Evolutionary conservation across 2,888 invertebrate genomes (phyloP).

Genomic region (Drosophila stalkeri): DNA sequence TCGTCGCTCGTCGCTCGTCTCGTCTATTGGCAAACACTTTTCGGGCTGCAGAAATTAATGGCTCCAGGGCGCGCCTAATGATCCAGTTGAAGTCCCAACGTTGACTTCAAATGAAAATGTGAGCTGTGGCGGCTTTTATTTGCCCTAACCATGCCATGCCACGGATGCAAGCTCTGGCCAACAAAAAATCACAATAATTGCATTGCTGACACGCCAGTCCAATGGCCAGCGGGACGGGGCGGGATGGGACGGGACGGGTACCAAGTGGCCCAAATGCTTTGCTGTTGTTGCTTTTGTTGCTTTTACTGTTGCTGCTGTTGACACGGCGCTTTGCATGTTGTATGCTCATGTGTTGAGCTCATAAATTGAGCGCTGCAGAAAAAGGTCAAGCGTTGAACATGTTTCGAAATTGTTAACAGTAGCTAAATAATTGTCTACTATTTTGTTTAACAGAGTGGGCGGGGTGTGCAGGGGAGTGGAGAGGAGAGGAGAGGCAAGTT

Average conservation of each 20-base stretch:
- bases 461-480: too few species aligned
- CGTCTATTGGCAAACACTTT: conserved; percentile 69
- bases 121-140: conserved; percentile 65
- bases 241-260: background rate
- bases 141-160: conserved; percentile 68
- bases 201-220: conserved; percentile 70
- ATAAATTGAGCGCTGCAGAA: conserved; percentile 63
- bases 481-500: too few species aligned
- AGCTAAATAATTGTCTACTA: conserved; percentile 50
- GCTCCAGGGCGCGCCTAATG: conserved; percentile 73
- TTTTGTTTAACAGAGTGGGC: conserved; percentile 12
- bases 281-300: conserved; percentile 23
- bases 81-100: conserved; percentile 59
- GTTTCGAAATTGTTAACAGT: conserved; percentile 60
- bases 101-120: conserved; percentile 69
- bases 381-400: conserved; percentile 71
- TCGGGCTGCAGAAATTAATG: conserved; percentile 69
- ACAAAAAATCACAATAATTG: conserved; percentile 71
- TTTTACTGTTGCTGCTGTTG: conserved; percentile 48
- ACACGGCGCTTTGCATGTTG: conserved; percentile 69
- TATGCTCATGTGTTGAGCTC: conserved; percentile 55
- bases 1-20: conserved; percentile 11
- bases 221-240: conserved; percentile 1
- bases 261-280: conserved; percentile 21
- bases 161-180: conserved; percentile 22